Base-by-base conservation (phyloP, 2,113 vertebrate species). In the Bubalus kerabau region DNA sequence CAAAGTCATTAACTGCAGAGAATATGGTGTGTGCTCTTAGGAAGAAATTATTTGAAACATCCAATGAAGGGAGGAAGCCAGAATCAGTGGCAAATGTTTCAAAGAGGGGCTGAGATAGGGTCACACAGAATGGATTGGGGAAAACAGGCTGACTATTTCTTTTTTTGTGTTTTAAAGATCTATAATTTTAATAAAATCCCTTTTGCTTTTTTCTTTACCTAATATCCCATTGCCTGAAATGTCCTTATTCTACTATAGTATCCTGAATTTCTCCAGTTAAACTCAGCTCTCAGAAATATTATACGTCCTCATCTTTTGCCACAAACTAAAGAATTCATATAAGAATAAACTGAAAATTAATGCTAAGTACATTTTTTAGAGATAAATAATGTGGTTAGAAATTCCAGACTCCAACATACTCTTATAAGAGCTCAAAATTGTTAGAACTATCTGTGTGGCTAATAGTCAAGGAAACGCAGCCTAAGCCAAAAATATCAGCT, bases 1-100 rank as follows among this genome's bases (percentile, higher is more conserved):
- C 93, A 91, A 46, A 89, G 88, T 96, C 91, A 90, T 43, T 85
- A 83, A 90, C 87, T 92, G 60, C 48, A 90, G 50, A 94, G 71
- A 87, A 48, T 26, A 92, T 14, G 52, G 57, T 62, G 62, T 91
- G 16, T 64, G 54, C 5, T 90, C 28, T 78, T 64, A 76, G 3
- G 24, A 91, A 85, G 46, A 96, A 91, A 56, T 82, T 2, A n/a
- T 64, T 92, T 57, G 56, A 94, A 84, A 84, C 57, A 62, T 36
- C 67, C 6, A 14, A 28, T 32, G n/a, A 87, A 80, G 76, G 76
- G 24, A 30, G 43, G 16, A 59, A 30, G 32, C 26, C 78, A 17
- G 40, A 59, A 62, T 23, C 54, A 94, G 46, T 14, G 21, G n/a
- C 17, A 76, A 43, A 6, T 14, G 0, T 9, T 87, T 87, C 50